Conservation (phyloP, 2,113 vertebrate genomes). For the Gadus macrocephalus region DNA sequence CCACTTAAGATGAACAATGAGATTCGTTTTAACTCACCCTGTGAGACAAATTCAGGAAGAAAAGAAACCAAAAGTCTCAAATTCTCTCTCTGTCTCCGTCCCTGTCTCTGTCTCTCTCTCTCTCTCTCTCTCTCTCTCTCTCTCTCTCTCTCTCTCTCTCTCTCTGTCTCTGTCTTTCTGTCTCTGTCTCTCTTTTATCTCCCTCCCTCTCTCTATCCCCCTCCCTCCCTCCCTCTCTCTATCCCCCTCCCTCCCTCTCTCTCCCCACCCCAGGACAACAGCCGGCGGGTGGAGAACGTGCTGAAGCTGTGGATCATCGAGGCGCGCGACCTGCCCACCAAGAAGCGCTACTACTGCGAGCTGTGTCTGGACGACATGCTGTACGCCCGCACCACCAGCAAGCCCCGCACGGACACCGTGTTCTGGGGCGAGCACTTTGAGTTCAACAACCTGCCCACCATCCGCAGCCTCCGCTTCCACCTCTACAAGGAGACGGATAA, state of each 20-base stretch:
- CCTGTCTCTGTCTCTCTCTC: no score
- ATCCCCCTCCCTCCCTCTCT: no score
- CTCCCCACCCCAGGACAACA: constrained; percentile 83
- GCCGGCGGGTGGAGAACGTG: constrained; percentile 91
- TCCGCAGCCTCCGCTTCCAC: constrained; percentile 91
- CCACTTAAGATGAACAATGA: no score
- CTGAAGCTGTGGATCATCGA: constrained; percentile 97
- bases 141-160: no score
- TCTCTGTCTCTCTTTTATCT: no score
- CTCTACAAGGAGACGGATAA: constrained; percentile 98
- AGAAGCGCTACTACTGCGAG: constrained; percentile 98
- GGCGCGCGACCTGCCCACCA: constrained; percentile 90
- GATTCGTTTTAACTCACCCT: no score
- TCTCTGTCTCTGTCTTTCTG: no score
- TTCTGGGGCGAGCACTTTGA: constrained; percentile 99
- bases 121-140: no score
- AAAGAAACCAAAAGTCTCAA: no score
- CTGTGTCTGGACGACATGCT: constrained; percentile 97
- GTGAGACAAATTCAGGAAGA: no score
- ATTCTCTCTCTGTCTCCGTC: no score
- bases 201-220: no score
- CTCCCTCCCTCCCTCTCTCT: neutral
- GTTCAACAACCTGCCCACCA: constrained; percentile 93
- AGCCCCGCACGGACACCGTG: constrained; percentile 90
- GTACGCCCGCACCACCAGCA: constrained; percentile 96